phyloP scores from a whole-genome alignment of 2,888 invertebrate genomes.

The Aricia artaxerxes region DNA sequence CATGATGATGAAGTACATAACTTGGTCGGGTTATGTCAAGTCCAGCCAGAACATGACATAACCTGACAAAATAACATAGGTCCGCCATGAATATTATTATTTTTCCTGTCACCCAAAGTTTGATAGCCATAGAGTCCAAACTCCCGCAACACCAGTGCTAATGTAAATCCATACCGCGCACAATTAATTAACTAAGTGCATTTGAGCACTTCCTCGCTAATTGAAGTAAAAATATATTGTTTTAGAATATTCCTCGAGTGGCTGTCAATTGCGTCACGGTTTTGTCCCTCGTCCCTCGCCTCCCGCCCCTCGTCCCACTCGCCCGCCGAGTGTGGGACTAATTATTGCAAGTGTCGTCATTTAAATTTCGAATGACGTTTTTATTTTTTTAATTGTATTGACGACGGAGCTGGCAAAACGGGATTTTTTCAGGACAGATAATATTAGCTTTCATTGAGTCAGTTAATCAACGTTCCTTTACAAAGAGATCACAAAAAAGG shows the following conservation, averaged over 20 bases:
- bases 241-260: conserved; percentile 33
- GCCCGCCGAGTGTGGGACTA: conserved; percentile 28
- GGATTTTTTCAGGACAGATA: conserved; percentile 22
- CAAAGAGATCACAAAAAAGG: conserved; percentile 49
- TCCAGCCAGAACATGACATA: too few species aligned
- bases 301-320: neutral
- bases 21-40: too few species aligned
- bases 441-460: conserved; percentile 34
- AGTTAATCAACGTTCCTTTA: conserved; percentile 39
- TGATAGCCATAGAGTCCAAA: neutral
- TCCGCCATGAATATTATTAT: neutral
- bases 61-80: too few species aligned
- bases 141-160: neutral
- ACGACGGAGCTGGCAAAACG: neutral
- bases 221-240: conserved; percentile 34
- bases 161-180: conserved; percentile 18
- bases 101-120: neutral
- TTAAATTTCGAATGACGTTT: conserved; percentile 21
- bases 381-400: conserved; percentile 20
- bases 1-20: too few species aligned
- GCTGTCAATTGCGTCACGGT: conserved; percentile 33
- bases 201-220: conserved; percentile 29
- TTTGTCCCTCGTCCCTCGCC: conserved; percentile 17
- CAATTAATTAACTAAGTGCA: conserved; percentile 34
- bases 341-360: conserved; percentile 29